A percentile compares a stretch with the other conserved stretches of the same genome.
Conservation (phyloP, 2,113 vertebrate species). For the Hemichromis elongatus region DNA sequence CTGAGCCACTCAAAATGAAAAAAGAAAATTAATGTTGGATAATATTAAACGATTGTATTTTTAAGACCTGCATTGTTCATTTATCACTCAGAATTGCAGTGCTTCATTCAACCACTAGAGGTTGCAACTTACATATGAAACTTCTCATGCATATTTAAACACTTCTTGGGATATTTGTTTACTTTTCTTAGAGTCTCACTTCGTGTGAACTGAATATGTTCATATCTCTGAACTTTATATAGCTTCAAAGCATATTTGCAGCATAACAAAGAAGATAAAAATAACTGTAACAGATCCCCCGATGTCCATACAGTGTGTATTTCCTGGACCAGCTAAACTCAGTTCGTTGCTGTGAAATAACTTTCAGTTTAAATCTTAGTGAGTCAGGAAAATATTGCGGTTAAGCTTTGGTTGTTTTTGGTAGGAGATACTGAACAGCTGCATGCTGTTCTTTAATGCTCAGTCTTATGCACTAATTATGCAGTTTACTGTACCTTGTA, state of each 20-base stretch:
- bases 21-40: background rate
- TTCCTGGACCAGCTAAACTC: conserved; percentile 29
- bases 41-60: background rate
- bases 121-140: background rate
- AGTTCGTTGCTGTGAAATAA: background rate
- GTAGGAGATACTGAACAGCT: background rate
- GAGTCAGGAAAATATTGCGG: background rate
- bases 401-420: background rate
- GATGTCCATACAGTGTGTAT: background rate
- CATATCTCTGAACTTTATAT: background rate
- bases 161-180: background rate
- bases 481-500: background rate
- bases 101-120: conserved; percentile 27
- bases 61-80: background rate
- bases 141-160: background rate
- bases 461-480: background rate
- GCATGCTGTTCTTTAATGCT: background rate
- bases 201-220: background rate
- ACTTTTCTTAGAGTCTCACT: background rate
- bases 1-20: background rate
- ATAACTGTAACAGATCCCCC: background rate
- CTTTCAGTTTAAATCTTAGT: background rate
- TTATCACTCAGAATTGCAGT: background rate
- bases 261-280: background rate
- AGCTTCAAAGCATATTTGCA: background rate